Evolutionary conservation across 2,797 vertebrate species (phyloP).

Genomic region (Odontamblyopus lacepedii): DNA sequence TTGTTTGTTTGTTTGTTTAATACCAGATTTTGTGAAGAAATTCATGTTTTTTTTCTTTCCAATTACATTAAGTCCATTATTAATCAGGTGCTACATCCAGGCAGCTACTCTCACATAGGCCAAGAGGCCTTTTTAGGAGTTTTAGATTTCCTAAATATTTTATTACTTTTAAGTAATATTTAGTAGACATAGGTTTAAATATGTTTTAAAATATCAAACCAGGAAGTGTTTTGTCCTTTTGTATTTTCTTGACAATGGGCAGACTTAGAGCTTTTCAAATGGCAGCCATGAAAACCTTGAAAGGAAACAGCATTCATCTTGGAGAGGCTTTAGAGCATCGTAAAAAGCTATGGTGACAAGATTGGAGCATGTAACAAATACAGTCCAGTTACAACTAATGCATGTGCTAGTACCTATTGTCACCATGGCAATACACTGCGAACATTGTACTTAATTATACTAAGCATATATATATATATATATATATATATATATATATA

Average conservation of each 20-base stretch:
- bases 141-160: too few relatives aligned
- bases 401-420: background rate
- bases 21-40: too few relatives aligned
- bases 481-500: too few relatives aligned
- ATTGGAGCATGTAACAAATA: background rate
- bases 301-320: background rate
- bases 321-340: background rate
- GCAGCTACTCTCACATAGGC: too few relatives aligned
- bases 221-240: background rate
- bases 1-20: too few relatives aligned
- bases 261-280: background rate
- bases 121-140: too few relatives aligned
- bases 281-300: background rate
- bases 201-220: too few relatives aligned
- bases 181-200: too few relatives aligned
- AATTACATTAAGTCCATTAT: background rate
- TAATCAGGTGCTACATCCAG: too few relatives aligned
- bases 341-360: background rate
- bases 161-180: too few relatives aligned
- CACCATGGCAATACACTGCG: background rate
- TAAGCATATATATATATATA: background rate
- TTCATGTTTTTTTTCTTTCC: background rate
- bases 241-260: background rate
- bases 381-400: background rate
- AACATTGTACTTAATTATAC: background rate